Conservation (phyloP, 2,797 vertebrate species). For the Xenops minutus region DNA sequence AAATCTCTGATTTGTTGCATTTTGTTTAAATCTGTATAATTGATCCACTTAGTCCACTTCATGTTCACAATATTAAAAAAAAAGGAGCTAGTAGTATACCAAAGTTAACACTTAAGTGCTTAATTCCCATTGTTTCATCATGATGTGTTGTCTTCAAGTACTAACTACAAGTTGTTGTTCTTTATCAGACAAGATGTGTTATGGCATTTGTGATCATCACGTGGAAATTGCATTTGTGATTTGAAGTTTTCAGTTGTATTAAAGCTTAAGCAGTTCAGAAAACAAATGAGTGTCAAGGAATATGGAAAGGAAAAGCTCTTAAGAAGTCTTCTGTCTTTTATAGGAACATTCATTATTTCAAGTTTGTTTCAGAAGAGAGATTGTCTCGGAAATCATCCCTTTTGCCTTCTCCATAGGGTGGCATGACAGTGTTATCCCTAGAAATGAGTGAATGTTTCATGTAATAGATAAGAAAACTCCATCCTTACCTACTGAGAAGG, state of each 20-base stretch:
- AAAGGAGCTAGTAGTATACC: not conserved
- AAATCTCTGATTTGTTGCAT: not conserved
- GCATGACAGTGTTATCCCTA: not conserved
- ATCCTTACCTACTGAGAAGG: not conserved
- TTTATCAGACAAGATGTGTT: not conserved
- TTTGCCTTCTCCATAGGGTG: not conserved
- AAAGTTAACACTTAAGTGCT: not conserved
- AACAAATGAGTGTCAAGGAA: not conserved
- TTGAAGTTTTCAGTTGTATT: not conserved
- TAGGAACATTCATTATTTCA: not conserved
- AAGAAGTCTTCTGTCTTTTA: not conserved
- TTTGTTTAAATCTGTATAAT: not conserved
- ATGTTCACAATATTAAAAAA: not conserved
- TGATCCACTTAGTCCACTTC: not conserved
- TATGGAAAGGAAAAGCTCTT: not conserved
- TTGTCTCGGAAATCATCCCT: not conserved
- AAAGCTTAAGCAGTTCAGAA: not conserved
- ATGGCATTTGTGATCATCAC: not conserved
- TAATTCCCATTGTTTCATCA: not conserved
- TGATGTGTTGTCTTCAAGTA: not conserved
- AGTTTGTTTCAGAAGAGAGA: not conserved
- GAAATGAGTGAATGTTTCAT: not conserved
- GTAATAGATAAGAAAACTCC: not conserved
- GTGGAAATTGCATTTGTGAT: not conserved
- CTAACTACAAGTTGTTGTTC: not conserved